Percentiles rank a stretch among this genome's conserved stretches.
phyloP scores from a whole-genome alignment of 2,888 invertebrate species.

The Trisateles emortualis region DNA sequence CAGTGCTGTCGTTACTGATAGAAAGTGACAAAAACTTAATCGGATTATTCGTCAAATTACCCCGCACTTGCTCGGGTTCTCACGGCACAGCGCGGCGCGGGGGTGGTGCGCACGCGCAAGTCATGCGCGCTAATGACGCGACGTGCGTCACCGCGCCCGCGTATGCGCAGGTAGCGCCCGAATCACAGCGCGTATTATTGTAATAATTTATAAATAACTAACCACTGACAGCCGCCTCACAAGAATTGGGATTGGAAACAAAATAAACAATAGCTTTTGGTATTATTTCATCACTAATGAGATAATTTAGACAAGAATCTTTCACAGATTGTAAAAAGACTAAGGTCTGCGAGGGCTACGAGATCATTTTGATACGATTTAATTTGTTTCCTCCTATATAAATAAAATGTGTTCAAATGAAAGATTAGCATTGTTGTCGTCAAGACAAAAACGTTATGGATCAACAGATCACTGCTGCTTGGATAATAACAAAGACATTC shows the following conservation, averaged over 20 bases:
- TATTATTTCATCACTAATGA: conserved; percentile 7
- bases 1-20: conserved; percentile 30
- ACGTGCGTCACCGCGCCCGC: conserved; percentile 27
- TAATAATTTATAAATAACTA: conserved; percentile 40
- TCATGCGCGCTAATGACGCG: conserved; percentile 60
- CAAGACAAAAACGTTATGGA: too few species aligned
- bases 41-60: conserved; percentile 54
- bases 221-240: conserved; percentile 11
- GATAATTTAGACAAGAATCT: background rate
- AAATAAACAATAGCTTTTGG: conserved; percentile 23
- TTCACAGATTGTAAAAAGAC: background rate
- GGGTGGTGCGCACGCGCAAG: conserved; percentile 49
- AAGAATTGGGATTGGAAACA: conserved; percentile 31
- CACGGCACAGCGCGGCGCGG: conserved; percentile 35
- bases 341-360: background rate
- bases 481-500: too few species aligned
- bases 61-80: conserved; percentile 30
- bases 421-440: too few species aligned
- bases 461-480: too few species aligned
- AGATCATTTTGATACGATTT: background rate
- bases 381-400: background rate
- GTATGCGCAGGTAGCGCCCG: conserved; percentile 33
- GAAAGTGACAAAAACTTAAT: conserved; percentile 47
- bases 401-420: too few species aligned
- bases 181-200: conserved; percentile 34